These are phyloP conservation scores for Noctua pronuba DNA, from an alignment of 2,888 invertebrate genomes.

Conservation along the genomic window DNA sequence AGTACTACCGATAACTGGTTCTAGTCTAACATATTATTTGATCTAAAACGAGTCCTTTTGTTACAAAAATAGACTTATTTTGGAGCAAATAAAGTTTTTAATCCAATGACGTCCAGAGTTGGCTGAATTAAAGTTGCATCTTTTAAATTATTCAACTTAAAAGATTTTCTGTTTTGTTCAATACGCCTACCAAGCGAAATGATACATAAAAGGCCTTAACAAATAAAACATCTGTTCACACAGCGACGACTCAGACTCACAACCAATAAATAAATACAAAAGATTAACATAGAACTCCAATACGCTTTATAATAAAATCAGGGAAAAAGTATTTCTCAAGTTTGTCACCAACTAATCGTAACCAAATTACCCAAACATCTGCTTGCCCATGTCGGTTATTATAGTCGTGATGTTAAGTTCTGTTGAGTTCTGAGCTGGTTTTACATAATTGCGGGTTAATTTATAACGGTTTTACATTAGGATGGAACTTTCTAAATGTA, in stretches of 20 bases:
- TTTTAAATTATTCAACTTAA: not conserved
- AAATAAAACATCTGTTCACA: slow-evolving; percentile 51
- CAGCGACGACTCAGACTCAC: slow-evolving; percentile 50
- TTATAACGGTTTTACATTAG: not conserved
- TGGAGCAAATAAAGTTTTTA: slow-evolving; percentile 21
- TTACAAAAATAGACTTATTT: slow-evolving; percentile 30
- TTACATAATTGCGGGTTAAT: slow-evolving; percentile 19
- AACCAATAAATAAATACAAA: slow-evolving; percentile 57
- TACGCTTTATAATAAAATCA: slow-evolving; percentile 10
- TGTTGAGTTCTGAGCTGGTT: slow-evolving; percentile 26
- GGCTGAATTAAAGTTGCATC: not conserved
- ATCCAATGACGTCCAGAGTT: not conserved
- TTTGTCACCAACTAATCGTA: not conserved
- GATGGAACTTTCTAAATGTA: not conserved
- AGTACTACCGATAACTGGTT: not conserved
- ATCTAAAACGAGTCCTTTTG: slow-evolving; percentile 48
- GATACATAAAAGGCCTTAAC: slow-evolving; percentile 30
- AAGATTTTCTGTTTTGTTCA: slow-evolving; percentile 12
- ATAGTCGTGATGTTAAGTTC: not conserved
- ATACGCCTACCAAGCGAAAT: slow-evolving; percentile 55
- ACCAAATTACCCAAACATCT: not conserved
- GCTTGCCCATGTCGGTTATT: not conserved
- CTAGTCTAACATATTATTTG: slow-evolving; percentile 22
- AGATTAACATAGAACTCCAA: slow-evolving; percentile 38
- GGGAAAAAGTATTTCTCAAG: not conserved